A percentile compares a stretch with the other conserved stretches of the same genome.
Evolutionary conservation across 1,140 invertebrate genomes (phyloP).

Genomic region (Wiebesia pumilae): DNA sequence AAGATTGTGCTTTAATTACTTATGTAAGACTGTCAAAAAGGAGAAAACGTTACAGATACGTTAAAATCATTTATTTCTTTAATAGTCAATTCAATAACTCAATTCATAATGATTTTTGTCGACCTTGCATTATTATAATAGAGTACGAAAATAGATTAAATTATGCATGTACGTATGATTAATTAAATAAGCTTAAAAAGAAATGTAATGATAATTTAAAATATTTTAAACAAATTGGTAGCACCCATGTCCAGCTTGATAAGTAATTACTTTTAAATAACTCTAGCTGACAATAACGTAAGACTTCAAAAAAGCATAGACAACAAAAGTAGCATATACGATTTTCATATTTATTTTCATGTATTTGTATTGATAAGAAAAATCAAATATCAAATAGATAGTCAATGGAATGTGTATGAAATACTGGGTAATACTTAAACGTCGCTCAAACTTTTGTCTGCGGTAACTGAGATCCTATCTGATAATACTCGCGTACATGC

Average conservation of each 20-base stretch:
- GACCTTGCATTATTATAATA: neutral
- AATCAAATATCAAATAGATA: conserved; percentile 6
- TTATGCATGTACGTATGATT: neutral
- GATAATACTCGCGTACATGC: neutral
- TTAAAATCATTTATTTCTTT: neutral
- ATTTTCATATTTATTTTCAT: neutral
- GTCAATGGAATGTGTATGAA: conserved; percentile 1
- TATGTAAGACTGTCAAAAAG: neutral
- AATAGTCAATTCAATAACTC: neutral
- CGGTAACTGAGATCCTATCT: neutral
- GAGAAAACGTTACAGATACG: neutral
- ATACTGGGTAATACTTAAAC: neutral
- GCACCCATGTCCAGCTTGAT: neutral
- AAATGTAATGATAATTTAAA: no score
- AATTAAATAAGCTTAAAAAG: neutral
- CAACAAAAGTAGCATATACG: neutral
- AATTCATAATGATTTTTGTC: neutral
- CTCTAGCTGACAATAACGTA: neutral
- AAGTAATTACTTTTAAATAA: neutral
- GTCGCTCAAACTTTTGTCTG: neutral
- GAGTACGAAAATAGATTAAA: neutral
- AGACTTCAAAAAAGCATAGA: neutral
- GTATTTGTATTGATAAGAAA: neutral
- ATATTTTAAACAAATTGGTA: neutral
- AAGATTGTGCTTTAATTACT: neutral